Evolutionary conservation across 2,113 vertebrate genomes (phyloP).

Genomic region (Reinhardtius hippoglossoides): DNA sequence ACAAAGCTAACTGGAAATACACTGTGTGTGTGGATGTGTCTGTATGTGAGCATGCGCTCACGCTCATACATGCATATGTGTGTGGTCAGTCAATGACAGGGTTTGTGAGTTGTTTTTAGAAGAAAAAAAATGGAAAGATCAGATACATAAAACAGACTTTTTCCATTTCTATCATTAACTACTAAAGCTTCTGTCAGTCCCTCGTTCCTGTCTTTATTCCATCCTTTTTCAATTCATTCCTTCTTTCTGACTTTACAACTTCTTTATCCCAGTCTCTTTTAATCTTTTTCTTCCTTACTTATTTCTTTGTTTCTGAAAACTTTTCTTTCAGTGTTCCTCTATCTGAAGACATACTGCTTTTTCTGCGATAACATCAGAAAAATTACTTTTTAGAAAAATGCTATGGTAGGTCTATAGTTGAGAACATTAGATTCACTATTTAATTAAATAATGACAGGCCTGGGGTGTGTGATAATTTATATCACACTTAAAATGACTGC

Average conservation of each 20-base stretch:
- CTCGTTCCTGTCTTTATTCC: not conserved
- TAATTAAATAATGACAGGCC: too few species aligned
- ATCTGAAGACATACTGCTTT: not conserved
- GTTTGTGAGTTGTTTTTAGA: constrained; percentile 63
- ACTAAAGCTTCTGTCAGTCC: not conserved
- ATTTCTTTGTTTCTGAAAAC: too few species aligned
- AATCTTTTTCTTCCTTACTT: too few species aligned
- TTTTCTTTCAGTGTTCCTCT: not conserved
- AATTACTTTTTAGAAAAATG: too few species aligned
- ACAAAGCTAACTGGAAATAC: constrained; percentile 35
- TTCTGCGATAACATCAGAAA: not conserved
- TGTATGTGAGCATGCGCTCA: constrained; percentile 11
- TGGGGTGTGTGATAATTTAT: too few species aligned
- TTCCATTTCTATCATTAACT: constrained; percentile 39
- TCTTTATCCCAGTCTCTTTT: not conserved
- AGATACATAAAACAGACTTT: constrained; percentile 41
- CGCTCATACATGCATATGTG: not conserved
- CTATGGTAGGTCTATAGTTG: too few species aligned
- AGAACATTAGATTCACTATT: too few species aligned
- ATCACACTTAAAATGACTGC: too few species aligned
- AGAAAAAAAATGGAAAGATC: constrained; percentile 70
- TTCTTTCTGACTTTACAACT: not conserved
- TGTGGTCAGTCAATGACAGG: constrained; percentile 78
- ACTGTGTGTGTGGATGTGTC: constrained; percentile 17
- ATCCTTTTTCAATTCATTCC: not conserved